phyloP scores from a whole-genome alignment of 2,797 vertebrate genomes.

The Xyrichtys novacula region DNA sequence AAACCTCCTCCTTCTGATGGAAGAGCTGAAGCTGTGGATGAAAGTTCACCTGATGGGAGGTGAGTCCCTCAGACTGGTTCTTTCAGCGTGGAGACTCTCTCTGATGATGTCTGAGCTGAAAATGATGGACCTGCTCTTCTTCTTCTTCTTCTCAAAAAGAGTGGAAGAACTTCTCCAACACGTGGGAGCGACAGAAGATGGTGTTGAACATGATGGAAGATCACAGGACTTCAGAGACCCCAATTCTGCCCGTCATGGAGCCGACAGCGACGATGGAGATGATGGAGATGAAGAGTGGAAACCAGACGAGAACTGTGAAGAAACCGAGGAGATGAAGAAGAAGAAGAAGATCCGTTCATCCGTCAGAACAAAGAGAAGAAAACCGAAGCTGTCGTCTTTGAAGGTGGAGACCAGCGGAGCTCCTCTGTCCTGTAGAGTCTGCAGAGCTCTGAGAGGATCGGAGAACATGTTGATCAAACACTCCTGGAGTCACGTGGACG shows the following conservation, averaged over 20 bases:
- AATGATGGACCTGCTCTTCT: background rate
- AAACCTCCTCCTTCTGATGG: too few species aligned
- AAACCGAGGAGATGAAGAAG: background rate
- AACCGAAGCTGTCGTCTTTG: background rate
- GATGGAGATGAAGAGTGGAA: background rate
- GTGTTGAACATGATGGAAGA: background rate
- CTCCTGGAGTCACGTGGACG: conserved; percentile 26
- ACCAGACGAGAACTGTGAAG: background rate
- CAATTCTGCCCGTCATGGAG: background rate
- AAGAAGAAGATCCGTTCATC: background rate
- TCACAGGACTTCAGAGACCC: background rate
- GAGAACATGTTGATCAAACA: conserved; percentile 30
- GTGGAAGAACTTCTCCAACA: background rate
- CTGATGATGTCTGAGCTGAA: background rate
- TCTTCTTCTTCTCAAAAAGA: too few species aligned
- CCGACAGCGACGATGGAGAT: background rate
- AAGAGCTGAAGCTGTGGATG: too few species aligned
- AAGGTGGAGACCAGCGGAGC: conserved; percentile 14
- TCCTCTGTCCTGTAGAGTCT: conserved; percentile 19
- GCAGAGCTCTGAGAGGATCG: background rate
- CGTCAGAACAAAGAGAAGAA: background rate
- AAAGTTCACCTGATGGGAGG: too few species aligned
- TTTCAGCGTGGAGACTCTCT: too few species aligned
- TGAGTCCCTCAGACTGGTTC: too few species aligned
- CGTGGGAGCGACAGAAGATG: background rate